Evolutionary conservation across 2,797 vertebrate genomes (phyloP), one percentile per base, ranked within the genome.

Genomic region (Rhabdomys pumilio): DNA sequence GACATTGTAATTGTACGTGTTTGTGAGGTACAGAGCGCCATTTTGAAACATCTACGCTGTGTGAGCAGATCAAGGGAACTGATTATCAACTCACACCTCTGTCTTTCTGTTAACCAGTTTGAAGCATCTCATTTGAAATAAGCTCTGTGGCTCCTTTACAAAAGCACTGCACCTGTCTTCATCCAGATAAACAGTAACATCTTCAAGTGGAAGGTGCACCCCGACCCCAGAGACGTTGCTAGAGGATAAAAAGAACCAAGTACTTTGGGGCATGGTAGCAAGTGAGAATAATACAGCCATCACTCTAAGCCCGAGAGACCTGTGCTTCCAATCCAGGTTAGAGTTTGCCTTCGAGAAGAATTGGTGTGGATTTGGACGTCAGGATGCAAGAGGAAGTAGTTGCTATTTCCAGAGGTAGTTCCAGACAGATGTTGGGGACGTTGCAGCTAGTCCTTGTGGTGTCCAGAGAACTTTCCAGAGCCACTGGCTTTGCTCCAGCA

Each of bases 81-180:
- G 53, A 9, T 12, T 61, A 41, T 86, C 57, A 85, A 20, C 38
- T 59, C 38, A 67, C 19, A 61, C 7, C 50, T 84, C 77, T 4
- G 26, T 80, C 19, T 80, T 91, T 63, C 31, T 73, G 20, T 55
- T n/a, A 59, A 3, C 3, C 31, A 86, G 72, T 41, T 90, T 80
- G 81, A 91, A 86, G 77, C 38, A 90, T 63, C 10, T 41, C 53
- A 44, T 73, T 75, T 75, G 69, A 88, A 88, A 88, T 31, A 22
- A 83, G 38, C 53, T 38, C n/a, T 34, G 19, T 84, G 63, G 34
- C 7, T 86, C 29, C 63, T 41, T 69, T 44, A 41, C 10, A 87
- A 6, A 86, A 86, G 65, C 75, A 9, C 20, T 81, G 2, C 19
- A 65, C 26, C 47, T 65, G 19, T 20, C 57, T 63, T 26, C 9